A percentile compares a stretch with the other conserved stretches of the same genome.
phyloP scores from a whole-genome alignment of 2,797 vertebrate species.

The Crenichthys baileyi region DNA sequence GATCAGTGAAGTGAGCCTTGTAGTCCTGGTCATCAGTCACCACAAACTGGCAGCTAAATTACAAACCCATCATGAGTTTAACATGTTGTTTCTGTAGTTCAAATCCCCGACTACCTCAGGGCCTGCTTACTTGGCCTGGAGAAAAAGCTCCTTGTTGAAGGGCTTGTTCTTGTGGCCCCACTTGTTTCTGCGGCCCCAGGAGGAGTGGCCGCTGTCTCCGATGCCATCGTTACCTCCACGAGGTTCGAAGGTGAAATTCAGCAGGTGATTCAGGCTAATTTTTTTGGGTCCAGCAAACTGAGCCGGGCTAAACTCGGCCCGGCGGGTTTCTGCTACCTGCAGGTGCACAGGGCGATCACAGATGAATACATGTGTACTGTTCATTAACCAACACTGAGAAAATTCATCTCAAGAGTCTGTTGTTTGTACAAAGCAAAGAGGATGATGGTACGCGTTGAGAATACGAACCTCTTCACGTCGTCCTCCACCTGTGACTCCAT shows the following conservation, averaged over 20 bases:
- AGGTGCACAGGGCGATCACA: conserved; percentile 10
- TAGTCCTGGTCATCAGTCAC: conserved; percentile 98
- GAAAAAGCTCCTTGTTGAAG: conserved; percentile 98
- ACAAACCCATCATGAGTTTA: conserved; percentile 22
- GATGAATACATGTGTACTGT: no score
- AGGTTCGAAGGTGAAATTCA: conserved; percentile 99
- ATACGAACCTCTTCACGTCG: conserved; percentile 96
- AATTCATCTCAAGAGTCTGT: neutral
- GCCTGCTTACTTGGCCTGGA: conserved; percentile 95
- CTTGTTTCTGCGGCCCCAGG: conserved; percentile 95
- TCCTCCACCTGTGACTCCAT: conserved; percentile 91
- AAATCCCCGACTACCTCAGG: neutral
- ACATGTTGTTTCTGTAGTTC: neutral
- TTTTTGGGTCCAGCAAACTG: conserved; percentile 98
- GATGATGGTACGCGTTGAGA: neutral
- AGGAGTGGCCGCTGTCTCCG: conserved; percentile 87
- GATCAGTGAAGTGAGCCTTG: conserved; percentile 96
- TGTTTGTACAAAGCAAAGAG: neutral
- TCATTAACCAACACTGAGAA: no score
- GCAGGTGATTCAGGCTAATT: conserved; percentile 96
- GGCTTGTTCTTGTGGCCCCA: conserved; percentile 97
- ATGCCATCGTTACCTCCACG: conserved; percentile 86
- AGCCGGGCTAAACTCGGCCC: conserved; percentile 99
- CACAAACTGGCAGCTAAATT: conserved; percentile 95
- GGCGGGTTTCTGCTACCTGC: conserved; percentile 96